Evolutionary conservation across 64 coral and sea anemone genomes (phyloP).

Genomic region (Pachyseris speciosa): DNA sequence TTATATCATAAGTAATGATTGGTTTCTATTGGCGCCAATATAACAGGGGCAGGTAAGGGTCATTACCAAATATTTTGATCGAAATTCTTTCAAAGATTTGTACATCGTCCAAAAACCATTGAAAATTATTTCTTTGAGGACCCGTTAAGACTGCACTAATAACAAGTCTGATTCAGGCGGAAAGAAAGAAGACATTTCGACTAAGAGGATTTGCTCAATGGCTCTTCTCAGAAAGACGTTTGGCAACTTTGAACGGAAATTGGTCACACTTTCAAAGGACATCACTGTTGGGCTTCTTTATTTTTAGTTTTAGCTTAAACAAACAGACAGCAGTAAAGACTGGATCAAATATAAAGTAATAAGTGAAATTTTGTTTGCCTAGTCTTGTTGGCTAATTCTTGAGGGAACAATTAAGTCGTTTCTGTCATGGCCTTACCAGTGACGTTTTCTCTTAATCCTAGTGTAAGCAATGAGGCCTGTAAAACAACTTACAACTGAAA

Average conservation of each 20-base stretch:
- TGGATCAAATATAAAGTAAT: neutral
- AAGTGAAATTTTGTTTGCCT: neutral
- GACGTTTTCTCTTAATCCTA: neutral
- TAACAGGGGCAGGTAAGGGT: neutral
- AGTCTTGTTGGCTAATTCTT: neutral
- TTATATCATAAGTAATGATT: conserved; percentile 8
- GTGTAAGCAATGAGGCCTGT: neutral
- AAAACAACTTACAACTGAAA: neutral
- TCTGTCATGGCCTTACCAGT: neutral
- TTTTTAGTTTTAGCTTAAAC: neutral
- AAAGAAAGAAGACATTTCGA: neutral
- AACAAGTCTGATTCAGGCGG: too few species aligned
- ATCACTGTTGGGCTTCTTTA: too few species aligned
- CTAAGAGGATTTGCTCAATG: neutral
- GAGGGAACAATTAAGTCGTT: neutral
- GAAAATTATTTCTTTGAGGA: too few species aligned
- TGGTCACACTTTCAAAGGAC: neutral
- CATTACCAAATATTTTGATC: neutral
- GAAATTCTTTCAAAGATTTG: neutral
- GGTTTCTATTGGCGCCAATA: neutral
- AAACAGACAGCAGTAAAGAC: neutral
- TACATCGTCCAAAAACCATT: neutral
- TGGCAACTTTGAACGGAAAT: neutral
- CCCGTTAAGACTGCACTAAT: too few species aligned
- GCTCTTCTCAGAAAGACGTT: neutral